phyloP scores from a whole-genome alignment of 2,888 invertebrate genomes.

The Acleris cristana region DNA sequence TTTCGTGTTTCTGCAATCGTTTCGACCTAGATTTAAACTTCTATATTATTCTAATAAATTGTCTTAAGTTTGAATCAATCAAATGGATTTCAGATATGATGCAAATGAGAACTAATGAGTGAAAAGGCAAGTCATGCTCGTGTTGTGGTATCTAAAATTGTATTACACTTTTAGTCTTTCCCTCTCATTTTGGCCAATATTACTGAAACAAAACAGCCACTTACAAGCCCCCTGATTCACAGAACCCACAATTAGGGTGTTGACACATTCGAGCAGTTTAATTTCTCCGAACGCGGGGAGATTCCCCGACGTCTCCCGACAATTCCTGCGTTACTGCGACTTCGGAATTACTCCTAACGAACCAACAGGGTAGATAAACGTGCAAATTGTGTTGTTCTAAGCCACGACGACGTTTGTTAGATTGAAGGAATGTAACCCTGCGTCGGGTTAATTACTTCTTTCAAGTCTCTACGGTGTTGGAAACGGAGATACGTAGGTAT shows the following conservation, averaged over 20 bases:
- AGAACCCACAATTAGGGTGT: constrained; percentile 1
- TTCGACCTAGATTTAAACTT: too few relatives aligned
- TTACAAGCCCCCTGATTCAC: too few relatives aligned
- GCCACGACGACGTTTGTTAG: constrained; percentile 13
- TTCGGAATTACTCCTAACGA: constrained; percentile 24
- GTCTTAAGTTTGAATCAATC: too few relatives aligned
- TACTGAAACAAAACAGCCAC: too few relatives aligned
- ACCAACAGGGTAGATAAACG: constrained; percentile 1
- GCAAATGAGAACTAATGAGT: too few relatives aligned
- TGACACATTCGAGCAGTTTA: neutral
- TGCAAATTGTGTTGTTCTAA: constrained; percentile 21
- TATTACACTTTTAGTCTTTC: too few relatives aligned
- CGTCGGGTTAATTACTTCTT: constrained; percentile 28
- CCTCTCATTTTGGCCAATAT: too few relatives aligned
- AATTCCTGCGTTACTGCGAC: constrained; percentile 7
- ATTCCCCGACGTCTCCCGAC: constrained; percentile 13
- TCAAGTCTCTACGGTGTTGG: constrained; percentile 9
- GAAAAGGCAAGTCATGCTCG: too few relatives aligned
- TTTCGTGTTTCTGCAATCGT: too few relatives aligned
- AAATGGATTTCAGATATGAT: too few relatives aligned
- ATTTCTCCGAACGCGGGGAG: constrained; percentile 6
- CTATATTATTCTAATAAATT: too few relatives aligned
- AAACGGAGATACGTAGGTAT: neutral
- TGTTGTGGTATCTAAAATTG: too few relatives aligned
- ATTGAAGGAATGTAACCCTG: constrained; percentile 12